A percentile compares a stretch with the other conserved stretches of the same genome.
Conservation (phyloP, 2,888 invertebrate genomes). For the Globia sparganii region DNA sequence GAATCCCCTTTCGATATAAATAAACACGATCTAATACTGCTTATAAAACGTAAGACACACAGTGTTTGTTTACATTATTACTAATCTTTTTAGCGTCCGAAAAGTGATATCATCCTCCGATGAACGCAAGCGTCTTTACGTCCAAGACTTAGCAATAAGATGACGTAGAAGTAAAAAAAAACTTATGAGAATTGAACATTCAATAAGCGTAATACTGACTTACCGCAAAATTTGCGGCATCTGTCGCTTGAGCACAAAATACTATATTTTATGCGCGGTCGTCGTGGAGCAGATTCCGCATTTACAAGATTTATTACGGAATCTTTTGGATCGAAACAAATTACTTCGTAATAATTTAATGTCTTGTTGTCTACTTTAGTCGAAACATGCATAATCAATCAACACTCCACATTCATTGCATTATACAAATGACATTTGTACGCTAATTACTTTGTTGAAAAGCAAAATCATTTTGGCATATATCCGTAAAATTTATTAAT, state of each 20-base stretch:
- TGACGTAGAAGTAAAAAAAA: conserved; percentile 56
- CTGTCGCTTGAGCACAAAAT: conserved; percentile 35
- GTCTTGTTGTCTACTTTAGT: conserved; percentile 16
- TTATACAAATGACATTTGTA: conserved; percentile 1
- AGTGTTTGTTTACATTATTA: conserved; percentile 85
- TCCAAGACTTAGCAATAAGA: conserved; percentile 40
- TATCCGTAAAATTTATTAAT: background rate
- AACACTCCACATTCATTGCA: conserved; percentile 10
- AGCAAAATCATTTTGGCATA: background rate
- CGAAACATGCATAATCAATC: conserved; percentile 25
- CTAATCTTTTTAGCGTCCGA: conserved; percentile 83
- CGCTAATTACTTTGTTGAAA: background rate
- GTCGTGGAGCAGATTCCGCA: conserved; percentile 31
- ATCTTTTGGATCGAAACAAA: conserved; percentile 28
- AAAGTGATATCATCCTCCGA: conserved; percentile 81
- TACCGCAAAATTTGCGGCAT: conserved; percentile 38
- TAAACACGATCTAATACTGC: conserved; percentile 72
- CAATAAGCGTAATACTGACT: conserved; percentile 41
- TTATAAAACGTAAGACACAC: conserved; percentile 73
- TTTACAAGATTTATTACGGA: conserved; percentile 44
- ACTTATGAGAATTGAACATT: conserved; percentile 46
- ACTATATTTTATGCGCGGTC: conserved; percentile 45
- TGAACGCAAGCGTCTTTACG: conserved; percentile 36
- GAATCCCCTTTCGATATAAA: conserved; percentile 61
- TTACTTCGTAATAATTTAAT: conserved; percentile 17